Conservation (phyloP, 2,888 invertebrate genomes). For the Brachypalpus laphriformis region DNA sequence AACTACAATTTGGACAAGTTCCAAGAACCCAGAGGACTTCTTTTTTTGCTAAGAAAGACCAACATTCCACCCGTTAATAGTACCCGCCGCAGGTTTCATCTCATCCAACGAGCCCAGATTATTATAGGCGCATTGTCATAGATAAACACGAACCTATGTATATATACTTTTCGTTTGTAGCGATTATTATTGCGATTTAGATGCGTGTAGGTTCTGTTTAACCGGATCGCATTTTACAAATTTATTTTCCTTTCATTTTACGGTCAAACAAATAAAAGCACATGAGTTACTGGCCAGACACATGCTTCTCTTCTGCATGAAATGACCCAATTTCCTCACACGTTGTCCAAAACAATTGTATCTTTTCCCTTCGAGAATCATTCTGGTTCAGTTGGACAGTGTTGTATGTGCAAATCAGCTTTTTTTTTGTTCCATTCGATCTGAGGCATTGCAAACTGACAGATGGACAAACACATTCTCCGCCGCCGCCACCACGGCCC, state of each 20-base stretch:
- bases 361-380: constrained; percentile 35
- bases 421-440: constrained; percentile 16
- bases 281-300: constrained; percentile 1
- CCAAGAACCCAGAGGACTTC: neutral
- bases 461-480: too few relatives aligned
- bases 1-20: neutral
- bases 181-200: constrained; percentile 38
- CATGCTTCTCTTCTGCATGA: constrained; percentile 26
- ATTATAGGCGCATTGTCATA: neutral
- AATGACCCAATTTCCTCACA: constrained; percentile 36
- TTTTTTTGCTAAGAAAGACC: neutral
- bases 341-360: neutral
- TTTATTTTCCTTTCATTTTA: neutral
- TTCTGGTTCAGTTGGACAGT: constrained; percentile 23
- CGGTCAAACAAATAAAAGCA: neutral
- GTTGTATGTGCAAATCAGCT: neutral
- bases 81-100: neutral
- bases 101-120: neutral
- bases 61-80: neutral
- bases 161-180: neutral
- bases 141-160: neutral
- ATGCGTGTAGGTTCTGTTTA: constrained; percentile 31
- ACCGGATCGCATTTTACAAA: constrained; percentile 33
- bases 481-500: too few relatives aligned
- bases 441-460: constrained; percentile 13